Base-by-base conservation (phyloP, 2,113 vertebrate genomes). In the Datnioides undecimradiatus region DNA sequence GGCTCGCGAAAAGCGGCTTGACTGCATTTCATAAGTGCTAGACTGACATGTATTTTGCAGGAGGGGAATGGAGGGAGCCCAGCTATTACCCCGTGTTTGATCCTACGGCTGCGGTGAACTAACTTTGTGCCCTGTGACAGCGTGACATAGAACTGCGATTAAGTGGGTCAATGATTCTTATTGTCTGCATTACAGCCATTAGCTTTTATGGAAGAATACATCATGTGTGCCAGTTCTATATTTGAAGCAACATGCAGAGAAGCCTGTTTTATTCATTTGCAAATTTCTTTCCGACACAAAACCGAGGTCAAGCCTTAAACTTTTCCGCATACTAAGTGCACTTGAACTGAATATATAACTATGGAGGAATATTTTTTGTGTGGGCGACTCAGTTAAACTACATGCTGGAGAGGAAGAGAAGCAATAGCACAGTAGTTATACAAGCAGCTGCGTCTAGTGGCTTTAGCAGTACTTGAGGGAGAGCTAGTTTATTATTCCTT, bases 31-130 rank as follows among this genome's bases (percentile, higher is more conserved):
- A 72, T 25, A 62, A 80, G 88, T 80, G 88, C 81, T 3, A 92
- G 91, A 93, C 93, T 6, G 17, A 31, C 75, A 88, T 93, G 87
- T 84, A 89, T 88, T 85, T 91, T 86, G 88, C 40, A 90, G n/a
- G 64, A 87, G 74, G 34, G 49, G 76, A 78, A 83, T 34, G 36
- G 60, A 81, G 57, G 71, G 34, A 52, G 45, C 43, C 29, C 19
- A 0, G 72, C 66, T 69, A 79, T 88, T 84, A 62, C 57, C 78
- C 74, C 2, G n/a, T 10, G 43, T 76, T 85, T 86, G 48, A 89
- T 78, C 78, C 73, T 27, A 75, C 45, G n/a, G 76, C 63, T 70
- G 85, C 52, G 54, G 70, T 36, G 59, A 80, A 70, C 69, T 64
- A 76, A 52, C 57, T 78, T 85, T 87, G 48, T 19, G 9, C 66